Percentiles rank a stretch among this genome's conserved stretches.
phyloP scores from a whole-genome alignment of 2,113 vertebrate genomes.

The Nerophis lumbriciformis region DNA sequence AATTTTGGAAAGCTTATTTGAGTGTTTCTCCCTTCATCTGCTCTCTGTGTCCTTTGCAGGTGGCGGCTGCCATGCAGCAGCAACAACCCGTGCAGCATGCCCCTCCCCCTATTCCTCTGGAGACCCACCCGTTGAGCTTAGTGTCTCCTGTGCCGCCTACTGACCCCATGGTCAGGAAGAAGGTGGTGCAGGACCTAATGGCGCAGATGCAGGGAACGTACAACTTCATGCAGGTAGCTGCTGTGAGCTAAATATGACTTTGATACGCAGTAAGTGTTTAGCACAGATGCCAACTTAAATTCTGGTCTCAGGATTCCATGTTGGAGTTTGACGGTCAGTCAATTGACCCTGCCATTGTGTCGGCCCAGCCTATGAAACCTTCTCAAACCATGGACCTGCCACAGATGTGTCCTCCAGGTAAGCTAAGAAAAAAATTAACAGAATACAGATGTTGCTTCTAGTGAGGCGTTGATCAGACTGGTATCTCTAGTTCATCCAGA shows the following conservation, averaged over 20 bases:
- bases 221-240: slow-evolving; percentile 94
- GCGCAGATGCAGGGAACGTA: slow-evolving; percentile 97
- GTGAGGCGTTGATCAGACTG: slow-evolving; percentile 1
- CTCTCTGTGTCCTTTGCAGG: slow-evolving; percentile 35
- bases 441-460: background rate
- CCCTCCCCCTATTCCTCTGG: slow-evolving; percentile 76
- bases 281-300: background rate
- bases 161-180: slow-evolving; percentile 86
- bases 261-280: background rate
- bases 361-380: slow-evolving; percentile 93
- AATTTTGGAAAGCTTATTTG: no score
- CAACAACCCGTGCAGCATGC: slow-evolving; percentile 55
- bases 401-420: slow-evolving; percentile 87
- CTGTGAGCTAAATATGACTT: background rate
- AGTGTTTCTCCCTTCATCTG: background rate
- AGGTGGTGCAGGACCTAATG: slow-evolving; percentile 96
- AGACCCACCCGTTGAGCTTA: slow-evolving; percentile 77
- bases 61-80: slow-evolving; percentile 56
- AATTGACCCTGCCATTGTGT: slow-evolving; percentile 93
- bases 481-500: slow-evolving; percentile 82
- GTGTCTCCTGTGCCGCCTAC: slow-evolving; percentile 80
- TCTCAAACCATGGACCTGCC: slow-evolving; percentile 84
- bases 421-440: background rate
- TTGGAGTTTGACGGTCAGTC: slow-evolving; percentile 93
- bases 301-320: slow-evolving; percentile 84